Percentiles rank a stretch among this genome's conserved stretches.
These are phyloP conservation scores for Arrhamphus sclerolepis DNA, from an alignment of 2,797 vertebrate genomes.

Conservation along the genomic window DNA sequence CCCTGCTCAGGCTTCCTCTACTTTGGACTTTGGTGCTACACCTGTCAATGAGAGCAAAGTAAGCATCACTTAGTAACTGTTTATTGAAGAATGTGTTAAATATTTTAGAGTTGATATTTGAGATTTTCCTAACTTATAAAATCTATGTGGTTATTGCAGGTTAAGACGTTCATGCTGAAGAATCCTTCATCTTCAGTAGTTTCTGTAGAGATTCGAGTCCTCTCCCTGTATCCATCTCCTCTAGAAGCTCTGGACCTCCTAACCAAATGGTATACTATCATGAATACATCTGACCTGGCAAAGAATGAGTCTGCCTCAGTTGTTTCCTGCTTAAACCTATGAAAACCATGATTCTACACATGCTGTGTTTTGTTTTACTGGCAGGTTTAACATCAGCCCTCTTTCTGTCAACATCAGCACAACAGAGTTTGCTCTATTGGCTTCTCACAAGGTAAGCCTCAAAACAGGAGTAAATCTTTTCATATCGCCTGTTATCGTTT, in stretches of 20 bases:
- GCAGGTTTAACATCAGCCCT: conserved; percentile 85
- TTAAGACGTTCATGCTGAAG: conserved; percentile 89
- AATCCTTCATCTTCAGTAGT: conserved; percentile 91
- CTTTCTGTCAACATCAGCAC: conserved; percentile 90
- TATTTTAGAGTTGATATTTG: background rate
- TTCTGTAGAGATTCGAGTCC: conserved; percentile 88
- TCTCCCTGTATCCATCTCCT: conserved; percentile 90
- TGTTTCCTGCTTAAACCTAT: background rate
- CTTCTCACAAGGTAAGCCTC: conserved; percentile 74
- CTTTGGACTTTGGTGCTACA: conserved; percentile 90
- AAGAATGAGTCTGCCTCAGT: background rate
- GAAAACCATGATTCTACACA: background rate
- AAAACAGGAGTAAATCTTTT: background rate
- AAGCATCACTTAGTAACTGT: conserved; percentile 18
- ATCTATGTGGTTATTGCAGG: conserved; percentile 69
- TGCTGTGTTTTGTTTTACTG: conserved; percentile 49
- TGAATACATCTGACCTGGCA: background rate
- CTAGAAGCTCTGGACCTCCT: conserved; percentile 88
- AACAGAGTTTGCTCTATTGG: conserved; percentile 88
- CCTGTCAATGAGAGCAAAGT: conserved; percentile 92
- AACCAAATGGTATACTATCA: conserved; percentile 86
- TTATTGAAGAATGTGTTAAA: background rate
- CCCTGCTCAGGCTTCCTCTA: conserved; percentile 78
- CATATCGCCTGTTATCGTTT: background rate
- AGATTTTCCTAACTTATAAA: background rate